phyloP scores from a whole-genome alignment of 2,113 vertebrate species.

The Ptilorrhoa leucosticta region DNA sequence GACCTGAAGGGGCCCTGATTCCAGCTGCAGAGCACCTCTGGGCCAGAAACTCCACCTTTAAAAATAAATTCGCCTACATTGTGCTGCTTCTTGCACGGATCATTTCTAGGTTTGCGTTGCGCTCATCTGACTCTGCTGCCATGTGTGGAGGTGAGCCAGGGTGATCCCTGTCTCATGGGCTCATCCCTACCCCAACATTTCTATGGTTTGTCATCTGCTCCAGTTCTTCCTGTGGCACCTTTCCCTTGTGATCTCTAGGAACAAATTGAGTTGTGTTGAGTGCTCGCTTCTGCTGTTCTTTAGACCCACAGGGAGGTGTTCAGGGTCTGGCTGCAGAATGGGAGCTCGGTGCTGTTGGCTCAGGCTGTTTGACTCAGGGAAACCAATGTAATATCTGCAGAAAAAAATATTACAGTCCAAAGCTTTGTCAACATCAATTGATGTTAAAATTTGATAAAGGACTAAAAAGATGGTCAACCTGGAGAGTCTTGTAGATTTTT shows the following conservation, averaged over 20 bases:
- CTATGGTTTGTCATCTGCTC: not conserved
- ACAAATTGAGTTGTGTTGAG: not conserved
- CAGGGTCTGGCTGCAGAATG: not conserved
- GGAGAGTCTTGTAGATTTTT: not conserved
- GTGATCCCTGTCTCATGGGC: not conserved
- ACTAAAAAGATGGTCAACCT: not conserved
- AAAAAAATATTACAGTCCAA: not conserved
- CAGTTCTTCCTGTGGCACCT: not conserved
- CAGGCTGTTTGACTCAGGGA: not conserved
- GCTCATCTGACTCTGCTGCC: not conserved
- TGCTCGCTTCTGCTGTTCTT: not conserved
- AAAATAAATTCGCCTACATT: fast-evolving
- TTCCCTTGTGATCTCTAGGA: not conserved
- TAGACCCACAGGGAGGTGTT: not conserved
- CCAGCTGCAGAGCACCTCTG: not conserved
- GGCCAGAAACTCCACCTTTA: not conserved
- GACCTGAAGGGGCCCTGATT: not conserved
- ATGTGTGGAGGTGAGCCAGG: not conserved
- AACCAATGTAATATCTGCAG: not conserved
- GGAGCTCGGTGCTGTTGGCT: not conserved
- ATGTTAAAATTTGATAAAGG: not conserved
- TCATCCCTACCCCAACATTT: not conserved
- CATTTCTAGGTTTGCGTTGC: fast-evolving
- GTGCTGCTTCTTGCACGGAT: fast-evolving
- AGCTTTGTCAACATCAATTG: not conserved